These are phyloP conservation scores for Gambusia holbrooki DNA, from an alignment of 2,113 vertebrate genomes.

Conservation along the genomic window DNA sequence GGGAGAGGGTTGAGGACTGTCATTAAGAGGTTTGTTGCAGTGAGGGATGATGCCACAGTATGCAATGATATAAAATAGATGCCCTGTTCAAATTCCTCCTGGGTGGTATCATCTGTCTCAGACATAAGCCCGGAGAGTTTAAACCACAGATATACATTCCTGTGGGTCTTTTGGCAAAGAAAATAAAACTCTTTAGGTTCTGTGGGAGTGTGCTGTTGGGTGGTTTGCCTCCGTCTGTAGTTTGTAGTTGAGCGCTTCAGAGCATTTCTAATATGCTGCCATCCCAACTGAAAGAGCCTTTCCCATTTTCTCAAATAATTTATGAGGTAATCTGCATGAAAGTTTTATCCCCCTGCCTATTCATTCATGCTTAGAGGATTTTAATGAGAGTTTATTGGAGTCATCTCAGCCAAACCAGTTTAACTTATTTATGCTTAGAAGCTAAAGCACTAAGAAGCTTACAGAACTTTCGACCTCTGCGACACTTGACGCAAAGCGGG, in stretches of 20 bases:
- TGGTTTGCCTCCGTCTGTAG: slow-evolving; percentile 19
- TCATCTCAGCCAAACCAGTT: slow-evolving; percentile 61
- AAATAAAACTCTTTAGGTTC: background rate
- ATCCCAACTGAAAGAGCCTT: slow-evolving; percentile 16
- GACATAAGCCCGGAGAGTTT: slow-evolving; percentile 30
- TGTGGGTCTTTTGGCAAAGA: background rate
- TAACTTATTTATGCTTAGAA: slow-evolving; percentile 73
- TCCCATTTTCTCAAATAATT: slow-evolving; percentile 40
- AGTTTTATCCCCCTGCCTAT: slow-evolving; percentile 45
- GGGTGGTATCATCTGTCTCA: slow-evolving; percentile 60
- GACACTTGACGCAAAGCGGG: slow-evolving; percentile 46
- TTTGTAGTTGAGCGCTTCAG: slow-evolving; percentile 12
- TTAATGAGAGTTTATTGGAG: slow-evolving; percentile 68
- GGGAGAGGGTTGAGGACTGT: slow-evolving; percentile 48
- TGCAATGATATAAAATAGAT: slow-evolving; percentile 28
- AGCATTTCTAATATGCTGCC: slow-evolving; percentile 24
- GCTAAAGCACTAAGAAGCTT: slow-evolving; percentile 72
- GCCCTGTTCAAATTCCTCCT: slow-evolving; percentile 49
- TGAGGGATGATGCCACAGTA: slow-evolving; percentile 40
- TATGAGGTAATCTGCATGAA: slow-evolving; percentile 50
- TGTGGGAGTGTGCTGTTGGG: slow-evolving; percentile 21
- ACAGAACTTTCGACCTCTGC: slow-evolving; percentile 60
- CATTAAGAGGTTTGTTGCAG: slow-evolving; percentile 51
- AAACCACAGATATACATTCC: slow-evolving; percentile 12
- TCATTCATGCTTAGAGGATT: slow-evolving; percentile 46